Conservation (phyloP, 92 coral and sea anemone genomes). For the Hydrozoanthus gracilis region DNA sequence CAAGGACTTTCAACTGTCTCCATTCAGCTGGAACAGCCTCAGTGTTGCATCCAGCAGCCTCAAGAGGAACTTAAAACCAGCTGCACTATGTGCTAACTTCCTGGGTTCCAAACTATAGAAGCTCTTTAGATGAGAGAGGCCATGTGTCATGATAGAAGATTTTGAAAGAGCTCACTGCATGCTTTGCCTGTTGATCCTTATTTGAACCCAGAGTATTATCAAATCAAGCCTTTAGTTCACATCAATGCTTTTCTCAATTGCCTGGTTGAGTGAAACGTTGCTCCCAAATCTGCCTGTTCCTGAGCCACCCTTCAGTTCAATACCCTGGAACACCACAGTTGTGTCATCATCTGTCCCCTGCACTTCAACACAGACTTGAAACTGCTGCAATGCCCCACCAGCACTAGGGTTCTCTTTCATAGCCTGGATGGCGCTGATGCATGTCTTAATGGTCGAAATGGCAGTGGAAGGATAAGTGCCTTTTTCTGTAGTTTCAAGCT, state of each 20-base stretch:
- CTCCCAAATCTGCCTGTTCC: not conserved
- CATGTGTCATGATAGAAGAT: constrained; percentile 26
- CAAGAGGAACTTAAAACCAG: constrained; percentile 11
- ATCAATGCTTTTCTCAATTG: not conserved
- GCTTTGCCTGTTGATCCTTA: not conserved
- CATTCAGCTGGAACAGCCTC: constrained; percentile 10
- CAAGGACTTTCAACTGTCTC: constrained; percentile 26
- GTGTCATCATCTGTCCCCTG: not conserved
- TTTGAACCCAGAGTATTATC: constrained; percentile 21
- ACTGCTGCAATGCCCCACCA: not conserved
- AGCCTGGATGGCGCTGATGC: not conserved
- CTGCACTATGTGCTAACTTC: not conserved
- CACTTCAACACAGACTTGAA: constrained; percentile 17
- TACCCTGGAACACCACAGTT: not conserved
- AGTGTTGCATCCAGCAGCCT: constrained; percentile 21
- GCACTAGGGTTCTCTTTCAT: constrained; percentile 3
- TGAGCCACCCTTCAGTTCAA: constrained; percentile 16
- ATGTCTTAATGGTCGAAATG: not conserved
- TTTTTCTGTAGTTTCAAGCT: constrained; percentile 27
- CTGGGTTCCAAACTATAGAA: constrained; percentile 10
- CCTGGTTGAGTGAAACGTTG: not conserved
- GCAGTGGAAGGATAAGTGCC: constrained; percentile 5
- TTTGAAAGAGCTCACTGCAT: constrained; percentile 10
- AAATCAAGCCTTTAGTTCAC: constrained; percentile 12
- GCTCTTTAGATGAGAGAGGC: not conserved